Percentiles rank a stretch among this genome's conserved stretches.
These are phyloP conservation scores for Centrocercus urophasianus DNA, from an alignment of 2,113 vertebrate genomes.

Conservation along the genomic window DNA sequence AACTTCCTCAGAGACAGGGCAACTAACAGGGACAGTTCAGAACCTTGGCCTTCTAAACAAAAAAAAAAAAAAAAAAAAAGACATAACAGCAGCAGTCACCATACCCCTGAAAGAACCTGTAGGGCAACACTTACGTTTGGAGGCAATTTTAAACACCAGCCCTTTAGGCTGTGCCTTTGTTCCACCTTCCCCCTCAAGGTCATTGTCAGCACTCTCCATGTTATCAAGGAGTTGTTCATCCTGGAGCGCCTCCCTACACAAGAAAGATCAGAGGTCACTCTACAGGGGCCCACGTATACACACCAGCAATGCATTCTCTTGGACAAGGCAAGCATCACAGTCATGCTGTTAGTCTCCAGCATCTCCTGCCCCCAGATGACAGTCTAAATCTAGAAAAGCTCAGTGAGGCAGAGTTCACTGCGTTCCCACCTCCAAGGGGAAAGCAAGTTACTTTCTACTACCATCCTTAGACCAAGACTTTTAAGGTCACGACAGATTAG, in stretches of 20 bases:
- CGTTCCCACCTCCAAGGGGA: not conserved
- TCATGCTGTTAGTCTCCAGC: not conserved
- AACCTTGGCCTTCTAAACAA: not conserved
- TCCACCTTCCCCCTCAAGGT: slow-evolving; percentile 58
- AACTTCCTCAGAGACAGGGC: not conserved
- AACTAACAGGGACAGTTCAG: not conserved
- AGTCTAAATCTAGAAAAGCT: not conserved
- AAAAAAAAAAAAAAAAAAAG: too few relatives aligned
- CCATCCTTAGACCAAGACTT: not conserved
- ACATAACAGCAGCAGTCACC: not conserved
- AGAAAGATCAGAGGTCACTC: not conserved
- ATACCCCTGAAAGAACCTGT: not conserved
- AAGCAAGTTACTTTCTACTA: rapidly evolving
- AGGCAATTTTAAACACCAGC: slow-evolving; percentile 90
- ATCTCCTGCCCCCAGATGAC: not conserved
- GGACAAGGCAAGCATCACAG: not conserved
- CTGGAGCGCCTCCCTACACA: slow-evolving; percentile 77
- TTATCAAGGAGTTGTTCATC: slow-evolving; percentile 81
- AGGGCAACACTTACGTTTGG: slow-evolving; percentile 84
- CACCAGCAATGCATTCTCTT: not conserved
- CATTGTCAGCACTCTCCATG: slow-evolving; percentile 80
- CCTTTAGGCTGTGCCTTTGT: slow-evolving; percentile 60
- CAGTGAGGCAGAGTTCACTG: not conserved
- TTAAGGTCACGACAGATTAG: not conserved
- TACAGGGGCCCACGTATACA: rapidly evolving